phyloP scores from a whole-genome alignment of 2,797 vertebrate genomes.

The Clarias pachynema region DNA sequence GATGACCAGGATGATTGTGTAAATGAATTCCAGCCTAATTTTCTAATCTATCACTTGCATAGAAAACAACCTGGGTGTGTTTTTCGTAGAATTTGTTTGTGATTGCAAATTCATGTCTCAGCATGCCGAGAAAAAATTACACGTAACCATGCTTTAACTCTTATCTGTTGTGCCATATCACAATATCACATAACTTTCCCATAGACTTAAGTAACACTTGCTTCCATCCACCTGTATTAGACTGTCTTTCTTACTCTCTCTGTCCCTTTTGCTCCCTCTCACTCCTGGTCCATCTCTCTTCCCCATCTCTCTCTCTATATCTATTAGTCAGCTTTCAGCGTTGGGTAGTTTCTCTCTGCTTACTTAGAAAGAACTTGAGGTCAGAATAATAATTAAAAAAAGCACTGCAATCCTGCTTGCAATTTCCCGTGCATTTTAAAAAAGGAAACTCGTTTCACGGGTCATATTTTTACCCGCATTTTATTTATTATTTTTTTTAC shows the following conservation, averaged over 20 bases:
- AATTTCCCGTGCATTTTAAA: conserved; percentile 33
- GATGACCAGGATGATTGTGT: background rate
- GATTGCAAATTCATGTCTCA: background rate
- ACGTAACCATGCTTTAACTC: background rate
- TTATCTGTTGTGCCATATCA: background rate
- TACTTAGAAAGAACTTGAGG: conserved; percentile 16
- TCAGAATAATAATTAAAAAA: conserved; percentile 20
- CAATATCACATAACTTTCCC: conserved; percentile 11
- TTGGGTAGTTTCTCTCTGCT: conserved; percentile 6
- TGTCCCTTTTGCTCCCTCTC: conserved; percentile 17
- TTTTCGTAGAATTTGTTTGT: background rate
- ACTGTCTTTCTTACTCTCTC: conserved; percentile 20
- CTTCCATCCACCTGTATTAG: conserved; percentile 43
- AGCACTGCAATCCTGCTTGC: conserved; percentile 8
- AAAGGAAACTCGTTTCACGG: conserved; percentile 31
- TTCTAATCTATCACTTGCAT: background rate
- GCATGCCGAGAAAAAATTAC: background rate
- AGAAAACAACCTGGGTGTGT: conserved; percentile 7
- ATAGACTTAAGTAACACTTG: conserved; percentile 8
- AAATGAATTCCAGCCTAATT: background rate
- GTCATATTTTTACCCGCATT: conserved; percentile 34
- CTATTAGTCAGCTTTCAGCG: conserved; percentile 29
- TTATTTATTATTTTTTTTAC: conserved; percentile 18
- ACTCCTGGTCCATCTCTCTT: conserved; percentile 17
- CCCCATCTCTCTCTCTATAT: conserved; percentile 11